A percentile compares a stretch with the other conserved stretches of the same genome.
phyloP scores from a whole-genome alignment of 2,113 vertebrate genomes.

The Procavia capensis region DNA sequence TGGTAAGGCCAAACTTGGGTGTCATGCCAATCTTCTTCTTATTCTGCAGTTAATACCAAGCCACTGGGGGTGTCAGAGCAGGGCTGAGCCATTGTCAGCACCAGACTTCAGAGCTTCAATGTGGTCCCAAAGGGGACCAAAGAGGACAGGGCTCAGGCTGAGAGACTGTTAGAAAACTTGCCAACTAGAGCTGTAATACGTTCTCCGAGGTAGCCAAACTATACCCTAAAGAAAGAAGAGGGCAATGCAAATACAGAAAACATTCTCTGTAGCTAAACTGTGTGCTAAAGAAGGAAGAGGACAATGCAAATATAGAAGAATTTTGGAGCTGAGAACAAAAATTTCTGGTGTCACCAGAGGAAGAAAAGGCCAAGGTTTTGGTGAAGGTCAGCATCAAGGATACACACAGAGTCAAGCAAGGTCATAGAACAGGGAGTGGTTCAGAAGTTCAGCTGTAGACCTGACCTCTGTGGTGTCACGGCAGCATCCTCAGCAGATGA shows the following conservation, averaged over 20 bases:
- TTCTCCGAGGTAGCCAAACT: neutral
- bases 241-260: neutral
- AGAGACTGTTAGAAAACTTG: neutral
- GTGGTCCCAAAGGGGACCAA: neutral
- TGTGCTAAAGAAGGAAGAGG: neutral
- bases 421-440: neutral
- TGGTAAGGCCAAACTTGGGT: neutral
- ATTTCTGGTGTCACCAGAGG: neutral
- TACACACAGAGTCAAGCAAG: neutral
- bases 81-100: neutral
- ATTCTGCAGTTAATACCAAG: neutral
- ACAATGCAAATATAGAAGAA: neutral
- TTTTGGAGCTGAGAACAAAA: neutral
- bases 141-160: too few species aligned
- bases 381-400: neutral
- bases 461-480: neutral
- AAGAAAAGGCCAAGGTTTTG: neutral
- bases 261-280: neutral
- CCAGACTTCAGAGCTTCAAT: neutral
- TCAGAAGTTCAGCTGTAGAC: neutral
- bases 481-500: neutral
- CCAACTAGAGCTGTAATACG: neutral
- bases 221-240: neutral
- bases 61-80: neutral
- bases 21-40: fast-evolving